Base-by-base conservation (phyloP, 2,797 vertebrate genomes). In the Tokudaia tokunoshimensis region DNA sequence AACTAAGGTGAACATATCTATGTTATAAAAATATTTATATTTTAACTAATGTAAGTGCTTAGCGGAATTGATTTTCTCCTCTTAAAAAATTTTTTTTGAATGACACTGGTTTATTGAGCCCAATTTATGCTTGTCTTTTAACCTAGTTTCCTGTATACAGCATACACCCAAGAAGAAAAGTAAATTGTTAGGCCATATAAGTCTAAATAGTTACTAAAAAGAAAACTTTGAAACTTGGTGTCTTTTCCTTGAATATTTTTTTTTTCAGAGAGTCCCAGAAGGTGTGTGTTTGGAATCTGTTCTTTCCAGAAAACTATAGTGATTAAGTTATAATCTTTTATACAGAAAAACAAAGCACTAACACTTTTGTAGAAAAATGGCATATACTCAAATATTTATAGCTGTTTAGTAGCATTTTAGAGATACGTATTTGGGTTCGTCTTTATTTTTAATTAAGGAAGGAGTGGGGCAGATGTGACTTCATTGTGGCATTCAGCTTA, bases 301-400 rank as follows among this genome's bases (percentile, higher is more conserved):
- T 96, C 55, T 94, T 81, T 80, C 59, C 50, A 84, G 50, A 90
- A 34, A 85, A 70, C 63, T 61, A 1, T 89, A 82, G 50, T 92
- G 34, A 94, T 75, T 87, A 87, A 85, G 57, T 94, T 97, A 90
- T 90, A 52, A 83, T 90, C 76, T 94, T 3, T 89, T 79, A 55
- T 44, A 95, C 44, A 94, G 81, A 88, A 92, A 96, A 94, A 85
- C 98, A 99, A 57, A 94, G 88, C 98, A 98, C 99, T 99, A 99
- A 99, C 98, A 91, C 74, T 94, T 70, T 92, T 80, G 76, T 79
- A 95, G 97, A 95, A 81, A 97, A 99, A 99, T 99, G 99, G 99
- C 99, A 99, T 99, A 99, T 99, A 99, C 99, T 99, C 99, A 99
- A 99, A 99, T 99, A 99, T 99, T 99, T 99, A 99, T 99, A 99